phyloP scores from a whole-genome alignment of 1,140 invertebrate species.

The Coptotermes formosanus region DNA sequence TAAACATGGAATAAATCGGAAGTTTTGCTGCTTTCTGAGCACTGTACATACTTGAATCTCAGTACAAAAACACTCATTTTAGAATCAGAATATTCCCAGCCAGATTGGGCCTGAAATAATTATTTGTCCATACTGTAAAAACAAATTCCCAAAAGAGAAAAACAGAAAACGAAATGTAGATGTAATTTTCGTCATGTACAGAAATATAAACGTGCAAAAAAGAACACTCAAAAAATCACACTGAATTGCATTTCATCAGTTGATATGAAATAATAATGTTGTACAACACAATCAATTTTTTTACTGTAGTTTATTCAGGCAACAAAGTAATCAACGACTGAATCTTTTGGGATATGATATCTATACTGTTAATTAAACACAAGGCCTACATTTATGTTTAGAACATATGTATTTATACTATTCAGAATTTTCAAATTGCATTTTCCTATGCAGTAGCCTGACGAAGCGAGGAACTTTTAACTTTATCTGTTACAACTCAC shows the following conservation, averaged over 20 bases:
- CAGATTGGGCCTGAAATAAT: not conserved
- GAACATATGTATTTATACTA: not conserved
- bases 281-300: not conserved
- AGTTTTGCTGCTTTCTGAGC: too few relatives aligned
- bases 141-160: not conserved
- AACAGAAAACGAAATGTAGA: not conserved
- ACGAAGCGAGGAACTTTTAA: too few relatives aligned
- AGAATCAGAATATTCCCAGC: too few relatives aligned
- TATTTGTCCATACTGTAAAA: not conserved
- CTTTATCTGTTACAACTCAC: too few relatives aligned
- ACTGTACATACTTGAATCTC: too few relatives aligned
- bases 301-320: not conserved
- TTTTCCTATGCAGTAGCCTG: not conserved
- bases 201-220: not conserved
- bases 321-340: not conserved
- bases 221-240: not conserved
- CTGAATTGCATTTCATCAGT: not conserved
- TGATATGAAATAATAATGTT: not conserved
- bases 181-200: not conserved
- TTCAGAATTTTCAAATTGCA: not conserved
- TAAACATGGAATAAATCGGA: too few relatives aligned
- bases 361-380: not conserved
- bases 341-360: not conserved
- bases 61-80: too few relatives aligned
- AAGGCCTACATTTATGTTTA: not conserved